Evolutionary conservation across 2,888 invertebrate species (phyloP).

Genomic region (Phlogophora meticulosa): DNA sequence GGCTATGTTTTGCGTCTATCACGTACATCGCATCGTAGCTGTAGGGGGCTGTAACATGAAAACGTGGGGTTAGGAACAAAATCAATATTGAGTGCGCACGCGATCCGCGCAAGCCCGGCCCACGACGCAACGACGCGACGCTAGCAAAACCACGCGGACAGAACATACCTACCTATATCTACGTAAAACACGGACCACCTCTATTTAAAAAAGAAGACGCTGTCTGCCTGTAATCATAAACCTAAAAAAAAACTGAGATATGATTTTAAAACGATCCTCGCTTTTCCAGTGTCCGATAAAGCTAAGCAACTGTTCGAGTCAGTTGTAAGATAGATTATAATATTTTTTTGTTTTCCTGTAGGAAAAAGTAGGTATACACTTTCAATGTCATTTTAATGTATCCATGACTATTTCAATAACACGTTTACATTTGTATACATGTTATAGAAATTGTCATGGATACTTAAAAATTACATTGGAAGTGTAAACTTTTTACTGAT

Average conservation of each 20-base stretch:
- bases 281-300: no score
- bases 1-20: conserved; percentile 35
- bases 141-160: conserved; percentile 20
- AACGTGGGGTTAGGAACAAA: conserved; percentile 72
- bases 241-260: neutral
- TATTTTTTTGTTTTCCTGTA: no score
- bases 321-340: no score
- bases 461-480: no score
- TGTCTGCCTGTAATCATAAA: neutral
- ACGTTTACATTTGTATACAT: no score
- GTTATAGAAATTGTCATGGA: no score
- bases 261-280: no score
- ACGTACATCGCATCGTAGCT: conserved; percentile 57
- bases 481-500: no score
- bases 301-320: no score
- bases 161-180: conserved; percentile 18
- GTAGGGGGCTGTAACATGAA: conserved; percentile 69
- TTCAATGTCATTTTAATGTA: no score
- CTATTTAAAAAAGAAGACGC: conserved; percentile 14
- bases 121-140: conserved; percentile 25
- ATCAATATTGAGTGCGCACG: conserved; percentile 87
- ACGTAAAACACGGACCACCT: neutral
- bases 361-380: no score
- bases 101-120: conserved; percentile 78
- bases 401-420: no score